phyloP scores from a whole-genome alignment of 1,140 invertebrate species.

The Phymastichus coffea region DNA sequence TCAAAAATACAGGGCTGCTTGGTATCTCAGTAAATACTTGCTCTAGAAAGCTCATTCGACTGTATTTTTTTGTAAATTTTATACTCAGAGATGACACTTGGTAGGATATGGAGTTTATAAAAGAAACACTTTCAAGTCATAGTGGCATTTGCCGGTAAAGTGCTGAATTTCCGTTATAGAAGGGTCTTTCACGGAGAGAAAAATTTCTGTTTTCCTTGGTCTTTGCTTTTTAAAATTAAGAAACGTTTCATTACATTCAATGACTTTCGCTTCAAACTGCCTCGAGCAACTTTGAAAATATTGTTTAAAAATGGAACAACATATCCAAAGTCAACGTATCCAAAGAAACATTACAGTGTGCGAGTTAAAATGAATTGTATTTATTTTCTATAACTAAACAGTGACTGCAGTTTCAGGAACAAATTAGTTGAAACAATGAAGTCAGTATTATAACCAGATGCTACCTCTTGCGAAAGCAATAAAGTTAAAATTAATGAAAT shows the following conservation, averaged over 20 bases:
- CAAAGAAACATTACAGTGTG: too few relatives aligned
- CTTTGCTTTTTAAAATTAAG: neutral
- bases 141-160: neutral
- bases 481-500: neutral
- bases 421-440: too few relatives aligned
- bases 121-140: conserved; percentile 4
- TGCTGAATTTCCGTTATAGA: neutral
- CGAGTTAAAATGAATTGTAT: too few relatives aligned
- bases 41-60: too few relatives aligned
- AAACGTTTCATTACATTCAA: neutral
- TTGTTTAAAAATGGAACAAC: too few relatives aligned
- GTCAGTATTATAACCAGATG: neutral
- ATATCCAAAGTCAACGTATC: too few relatives aligned
- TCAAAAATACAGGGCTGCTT: too few relatives aligned
- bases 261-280: too few relatives aligned
- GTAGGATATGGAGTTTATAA: conserved; percentile 2
- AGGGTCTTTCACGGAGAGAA: neutral
- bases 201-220: neutral
- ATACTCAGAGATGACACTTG: conserved; percentile 1
- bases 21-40: too few relatives aligned
- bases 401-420: too few relatives aligned
- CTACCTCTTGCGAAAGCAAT: neutral
- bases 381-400: too few relatives aligned
- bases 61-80: conserved; percentile 7
- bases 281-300: too few relatives aligned